Conservation (phyloP, 1,140 invertebrate species). For the Laodelphax striatellus region DNA sequence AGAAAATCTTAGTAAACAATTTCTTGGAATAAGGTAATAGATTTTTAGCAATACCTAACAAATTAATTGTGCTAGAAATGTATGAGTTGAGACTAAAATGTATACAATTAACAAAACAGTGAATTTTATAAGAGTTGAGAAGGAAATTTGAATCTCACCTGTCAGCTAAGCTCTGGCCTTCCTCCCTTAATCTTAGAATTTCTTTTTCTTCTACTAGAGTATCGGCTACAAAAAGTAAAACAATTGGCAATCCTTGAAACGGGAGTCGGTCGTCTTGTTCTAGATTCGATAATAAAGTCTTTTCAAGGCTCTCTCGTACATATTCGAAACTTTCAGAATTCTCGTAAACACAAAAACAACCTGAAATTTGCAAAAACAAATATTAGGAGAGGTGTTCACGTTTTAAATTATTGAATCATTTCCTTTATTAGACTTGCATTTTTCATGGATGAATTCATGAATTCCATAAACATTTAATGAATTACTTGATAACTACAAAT, state of each 20-base stretch:
- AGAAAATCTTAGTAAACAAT: too few species aligned
- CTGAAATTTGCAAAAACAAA: constrained; percentile 32
- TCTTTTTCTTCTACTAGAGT: constrained; percentile 72
- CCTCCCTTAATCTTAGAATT: constrained; percentile 65
- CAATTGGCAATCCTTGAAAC: constrained; percentile 78
- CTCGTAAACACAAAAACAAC: constrained; percentile 82
- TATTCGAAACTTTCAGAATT: constrained; percentile 87
- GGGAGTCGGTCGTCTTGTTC: constrained; percentile 79
- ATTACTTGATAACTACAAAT: too few species aligned
- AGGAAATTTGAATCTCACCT: constrained; percentile 43
- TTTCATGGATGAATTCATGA: too few species aligned
- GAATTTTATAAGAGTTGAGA: too few species aligned
- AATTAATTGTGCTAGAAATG: too few species aligned
- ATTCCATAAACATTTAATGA: too few species aligned
- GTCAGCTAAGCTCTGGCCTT: constrained; percentile 81
- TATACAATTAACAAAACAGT: neutral
- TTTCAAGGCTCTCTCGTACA: constrained; percentile 80
- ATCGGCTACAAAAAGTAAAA: constrained; percentile 82
- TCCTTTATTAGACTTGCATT: too few species aligned
- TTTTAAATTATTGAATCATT: too few species aligned
- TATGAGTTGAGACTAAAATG: neutral
- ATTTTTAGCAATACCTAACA: too few species aligned
- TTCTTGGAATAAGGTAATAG: too few species aligned
- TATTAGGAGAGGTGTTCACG: too few species aligned
- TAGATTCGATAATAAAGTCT: constrained; percentile 80